Evolutionary conservation across 2,797 vertebrate species (phyloP), one percentile per base, ranked within the genome.

Genomic region (Pangasius mekongensis): DNA sequence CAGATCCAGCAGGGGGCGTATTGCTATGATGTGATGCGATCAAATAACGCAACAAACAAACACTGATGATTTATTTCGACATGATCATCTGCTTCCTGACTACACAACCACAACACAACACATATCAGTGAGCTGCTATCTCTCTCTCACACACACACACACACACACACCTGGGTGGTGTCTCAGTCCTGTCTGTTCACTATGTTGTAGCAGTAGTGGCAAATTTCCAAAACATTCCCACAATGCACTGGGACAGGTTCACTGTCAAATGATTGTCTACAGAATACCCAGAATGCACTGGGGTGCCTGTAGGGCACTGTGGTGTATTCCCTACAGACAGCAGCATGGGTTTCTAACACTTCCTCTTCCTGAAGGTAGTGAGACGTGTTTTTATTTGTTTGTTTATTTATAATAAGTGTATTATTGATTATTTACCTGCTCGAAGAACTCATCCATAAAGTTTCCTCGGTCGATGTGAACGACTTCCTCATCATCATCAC

Each of bases 371-470:
- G 30, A 69, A 11, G 9, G 14, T 1, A 22, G 18, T 22, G 36
- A 71, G 16, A n/a, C 3, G 4, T 69, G 66, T 22, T 27, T 24
- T 62, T 62, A 2, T 62, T 62, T 10, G 60, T 62, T 39, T 76
- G 5, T 76, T 47, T 81, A 3, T 54, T 30, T 78, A 18, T 16
- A 52, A n/a, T 7, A 27, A 77, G 47, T 56, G 3, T 36, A 11
- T 58, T 36, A 33, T 4, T 80, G 30, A 80, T 22, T 22, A 80
- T n/a, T 94, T 85, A 98, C 98, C 98, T 98, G 98, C 91, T 98
- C 98, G 7, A 98, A 98, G 95, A 98, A 98, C 93, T 98, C 97
- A 71, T 98, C 98, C 98, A 98, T 98, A 93, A 98, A 98, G 93
- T 98, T 97, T 91, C 98, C 98, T 87, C 97, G 95, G 91, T 98